Percentiles rank a stretch among this genome's conserved stretches.
Evolutionary conservation across 2,888 invertebrate species (phyloP).

Genomic region (Ptycholaimellus sp.): DNA sequence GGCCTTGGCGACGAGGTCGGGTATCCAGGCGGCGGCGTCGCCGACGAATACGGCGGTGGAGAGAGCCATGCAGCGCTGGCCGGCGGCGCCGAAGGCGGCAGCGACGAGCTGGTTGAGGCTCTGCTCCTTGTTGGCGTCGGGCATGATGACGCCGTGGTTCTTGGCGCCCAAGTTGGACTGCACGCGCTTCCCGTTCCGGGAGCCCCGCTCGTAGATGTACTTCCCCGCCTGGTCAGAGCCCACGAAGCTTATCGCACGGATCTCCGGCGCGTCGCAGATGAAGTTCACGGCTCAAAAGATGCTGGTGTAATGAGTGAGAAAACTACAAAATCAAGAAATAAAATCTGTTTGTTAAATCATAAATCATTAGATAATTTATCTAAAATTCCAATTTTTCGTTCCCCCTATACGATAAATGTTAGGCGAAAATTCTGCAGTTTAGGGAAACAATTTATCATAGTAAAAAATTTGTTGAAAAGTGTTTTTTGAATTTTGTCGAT

Average conservation of each 20-base stretch:
- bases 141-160: conserved; percentile 86
- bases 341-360: not conserved
- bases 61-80: conserved; percentile 95
- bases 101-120: conserved; percentile 64
- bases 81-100: conserved; percentile 95
- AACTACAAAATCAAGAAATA: not conserved
- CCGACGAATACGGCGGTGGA: conserved; percentile 68
- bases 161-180: conserved; percentile 99
- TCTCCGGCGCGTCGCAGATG: conserved; percentile 81
- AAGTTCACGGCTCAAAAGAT: conserved; percentile 62
- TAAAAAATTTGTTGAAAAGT: too few species aligned
- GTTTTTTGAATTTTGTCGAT: too few species aligned
- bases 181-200: conserved; percentile 70
- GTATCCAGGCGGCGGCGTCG: conserved; percentile 72
- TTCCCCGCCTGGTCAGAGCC: conserved; percentile 86
- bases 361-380: not conserved
- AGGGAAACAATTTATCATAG: too few species aligned
- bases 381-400: not conserved
- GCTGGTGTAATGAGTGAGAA: too few species aligned
- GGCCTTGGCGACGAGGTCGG: conserved; percentile 60
- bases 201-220: conserved; percentile 76
- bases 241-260: conserved; percentile 88
- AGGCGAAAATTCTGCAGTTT: too few species aligned
- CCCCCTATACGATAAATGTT: too few species aligned
- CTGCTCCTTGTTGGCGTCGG: conserved; percentile 89